Evolutionary conservation across 2,888 invertebrate species (phyloP), one percentile per base, ranked within the genome.

Genomic region (Andrena trimmerana): DNA sequence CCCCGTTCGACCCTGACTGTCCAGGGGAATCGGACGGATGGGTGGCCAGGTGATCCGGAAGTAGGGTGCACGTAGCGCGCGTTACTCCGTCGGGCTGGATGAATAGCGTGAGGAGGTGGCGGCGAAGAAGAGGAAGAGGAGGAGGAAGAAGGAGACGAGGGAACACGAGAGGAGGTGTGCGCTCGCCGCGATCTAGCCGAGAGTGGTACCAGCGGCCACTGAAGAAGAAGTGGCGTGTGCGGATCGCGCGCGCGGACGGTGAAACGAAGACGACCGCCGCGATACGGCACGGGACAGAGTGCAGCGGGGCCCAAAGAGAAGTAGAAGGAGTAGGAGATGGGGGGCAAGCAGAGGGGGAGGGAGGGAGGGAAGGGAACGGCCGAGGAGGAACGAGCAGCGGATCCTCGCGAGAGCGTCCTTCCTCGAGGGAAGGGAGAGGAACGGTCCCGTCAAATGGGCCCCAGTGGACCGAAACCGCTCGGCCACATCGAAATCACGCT

Each of bases 161-260:
- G 71, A 79, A 81, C 75, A 74, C 78, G 73, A 68, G 81, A 88
- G 87, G 78, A 87, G 85, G 86, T 83, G 84, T 84, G 85, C 42
- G 42, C 86, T 89, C 86, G 84, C 83, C 89, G 85, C 86, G 90
- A 89, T 90, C 88, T 88, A 90, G 88, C 86, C 85, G 83, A 88
- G 88, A 83, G 87, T 87, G 86, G 88, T 85, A 85, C 89, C 85
- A 86, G 77, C 84, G 89, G 86, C 88, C 85, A 90, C 88, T 87
- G 90, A 86, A 85, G 90, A 90, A 90, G 89, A 90, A 90, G 90
- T 88, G 87, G 90, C 87, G 90, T 86, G 90, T 86, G 90, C 82
- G 86, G 87, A 88, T 90, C 90, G 89, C 88, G 81, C 90, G 87
- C 83, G 65, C 82, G 69, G 75, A 42, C 42, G 42, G 90, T 85